Evolutionary conservation across 2,888 invertebrate genomes (phyloP), one percentile per base, ranked within the genome.

Genomic region (Lagria hirta): DNA sequence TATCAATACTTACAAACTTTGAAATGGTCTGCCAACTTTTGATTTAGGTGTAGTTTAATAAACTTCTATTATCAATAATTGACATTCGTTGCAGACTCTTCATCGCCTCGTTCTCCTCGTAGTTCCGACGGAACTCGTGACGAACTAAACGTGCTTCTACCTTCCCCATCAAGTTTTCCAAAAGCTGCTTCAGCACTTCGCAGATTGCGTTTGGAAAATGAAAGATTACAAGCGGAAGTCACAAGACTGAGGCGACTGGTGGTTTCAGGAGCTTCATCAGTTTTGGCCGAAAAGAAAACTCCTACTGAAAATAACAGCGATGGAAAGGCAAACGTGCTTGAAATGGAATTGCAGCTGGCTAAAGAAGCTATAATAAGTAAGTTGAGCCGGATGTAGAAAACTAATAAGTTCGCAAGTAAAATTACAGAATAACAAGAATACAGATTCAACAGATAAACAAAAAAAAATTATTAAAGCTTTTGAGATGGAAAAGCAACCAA

Each of bases 191-290:
- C 76, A 2, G 77, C 78, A 42, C 76, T 82, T 4, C 75, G 83
- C 33, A 73, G 84, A 43, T 74, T 88, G 44, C 76, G 84, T 40
- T 73, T 81, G 54, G 88, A 89, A 65, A 90, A 90, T 69, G 90
- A 89, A 67, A 79, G 86, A 43, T 75, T 89, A 47, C 76, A 83
- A 70, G 81, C 83, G 44, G 85, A 85, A 66, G 75, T 86, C 7
- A 84, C 84, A 1, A 74, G 86, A 60, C 76, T 86, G 29, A 75
- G 84, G 24, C 75, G 84, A 47, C 70, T 85, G 44, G 72, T 88
- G 42, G 80, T 84, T 23, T 78, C 82, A 3, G 82, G 82, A 43
- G 77, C 81, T 16, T 77, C 79, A 15, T 78, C 81, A 32, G 77
- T 76, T n/a, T 75, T 80, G 6, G 74, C 77, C 3, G 80, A 80